Base-by-base conservation (phyloP, 2,113 vertebrate species). In the Platichthys flesus region DNA sequence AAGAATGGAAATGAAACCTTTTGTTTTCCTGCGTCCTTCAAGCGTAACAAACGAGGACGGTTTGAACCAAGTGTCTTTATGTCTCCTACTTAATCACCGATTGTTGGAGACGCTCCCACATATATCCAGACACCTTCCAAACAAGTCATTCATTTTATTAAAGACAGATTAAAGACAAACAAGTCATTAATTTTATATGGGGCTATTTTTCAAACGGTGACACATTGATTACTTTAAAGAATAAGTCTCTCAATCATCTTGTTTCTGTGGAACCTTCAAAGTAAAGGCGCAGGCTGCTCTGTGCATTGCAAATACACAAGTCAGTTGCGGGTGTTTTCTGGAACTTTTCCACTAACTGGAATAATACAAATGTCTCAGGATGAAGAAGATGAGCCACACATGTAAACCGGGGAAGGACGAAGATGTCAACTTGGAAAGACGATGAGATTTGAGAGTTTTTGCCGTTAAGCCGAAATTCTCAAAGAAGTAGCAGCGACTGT, bases 221-320 rank as follows among this genome's bases (percentile, higher is more conserved):
- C 76, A 54, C n/a, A 18, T 76, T 67, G 57, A 82, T 85, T 82
- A 64, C 55, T 74, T 62, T 51, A 12, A 8, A 45, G 13, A 74
- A 55, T 7, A 26, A 4, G 24, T 1, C 74, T 49, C 61, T 72
- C 20, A 57, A 55, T 78, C 74, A 67, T 77, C 42, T n/a, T 28
- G 7, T 52, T 40, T 42, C 16, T 63, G 9, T 56, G 60, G 10
- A 59, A 57, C 35, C 62, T 59, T 73, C 2, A 5, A 61, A 49
- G 40, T 62, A 58, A 47, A 76, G 1, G 1, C 2, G 21, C 3
- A 51, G 47, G 65, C 21, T 23, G 42, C 14, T 45, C 49, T 8
- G 49, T 51, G 20, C 35, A 42, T 13, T 42, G 40, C 40, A 10
- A 42, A 42, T 12, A 13, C 3, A 2, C 40, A 10, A 42, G 40